Conservation (phyloP, 1,140 invertebrate species). For the Scaptodrosophila lebanonensis region DNA sequence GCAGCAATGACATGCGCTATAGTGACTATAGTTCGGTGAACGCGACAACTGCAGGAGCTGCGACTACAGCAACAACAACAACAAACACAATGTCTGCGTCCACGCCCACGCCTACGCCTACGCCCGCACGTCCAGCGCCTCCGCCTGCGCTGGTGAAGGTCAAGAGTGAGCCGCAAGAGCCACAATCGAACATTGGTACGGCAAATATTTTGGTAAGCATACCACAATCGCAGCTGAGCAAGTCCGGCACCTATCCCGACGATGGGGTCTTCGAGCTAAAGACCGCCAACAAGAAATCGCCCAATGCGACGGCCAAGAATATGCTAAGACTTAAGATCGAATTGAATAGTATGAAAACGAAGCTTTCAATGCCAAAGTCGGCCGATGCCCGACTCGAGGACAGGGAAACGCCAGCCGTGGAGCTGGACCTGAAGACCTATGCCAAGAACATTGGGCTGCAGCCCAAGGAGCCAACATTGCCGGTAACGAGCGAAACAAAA, state of each 20-base stretch:
- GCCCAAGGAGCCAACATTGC: conserved; percentile 53
- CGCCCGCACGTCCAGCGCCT: not conserved
- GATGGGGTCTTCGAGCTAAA: conserved; percentile 65
- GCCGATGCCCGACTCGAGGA: conserved; percentile 48
- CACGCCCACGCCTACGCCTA: not conserved
- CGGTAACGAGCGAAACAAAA: conserved; percentile 28
- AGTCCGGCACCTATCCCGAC: conserved; percentile 37
- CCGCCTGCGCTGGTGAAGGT: conserved; percentile 20
- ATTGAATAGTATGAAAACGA: conserved; percentile 57
- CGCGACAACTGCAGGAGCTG: conserved; percentile 1
- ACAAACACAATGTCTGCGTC: too few relatives aligned
- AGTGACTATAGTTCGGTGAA: conserved; percentile 51
- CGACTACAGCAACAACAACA: not conserved
- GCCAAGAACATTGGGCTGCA: conserved; percentile 74
- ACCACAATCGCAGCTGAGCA: conserved; percentile 58
- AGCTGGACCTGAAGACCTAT: conserved; percentile 69
- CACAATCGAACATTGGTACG: conserved; percentile 8
- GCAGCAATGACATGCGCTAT: conserved; percentile 72
- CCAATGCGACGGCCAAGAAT: conserved; percentile 18
- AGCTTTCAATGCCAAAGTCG: conserved; percentile 55
- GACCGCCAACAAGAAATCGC: conserved; percentile 63
- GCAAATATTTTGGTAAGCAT: conserved; percentile 69
- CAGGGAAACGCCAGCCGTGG: conserved; percentile 18
- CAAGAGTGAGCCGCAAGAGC: conserved; percentile 44
- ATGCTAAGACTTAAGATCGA: conserved; percentile 73